Evolutionary conservation across 2,888 invertebrate species (phyloP).

Genomic region (Lymantria monacha): DNA sequence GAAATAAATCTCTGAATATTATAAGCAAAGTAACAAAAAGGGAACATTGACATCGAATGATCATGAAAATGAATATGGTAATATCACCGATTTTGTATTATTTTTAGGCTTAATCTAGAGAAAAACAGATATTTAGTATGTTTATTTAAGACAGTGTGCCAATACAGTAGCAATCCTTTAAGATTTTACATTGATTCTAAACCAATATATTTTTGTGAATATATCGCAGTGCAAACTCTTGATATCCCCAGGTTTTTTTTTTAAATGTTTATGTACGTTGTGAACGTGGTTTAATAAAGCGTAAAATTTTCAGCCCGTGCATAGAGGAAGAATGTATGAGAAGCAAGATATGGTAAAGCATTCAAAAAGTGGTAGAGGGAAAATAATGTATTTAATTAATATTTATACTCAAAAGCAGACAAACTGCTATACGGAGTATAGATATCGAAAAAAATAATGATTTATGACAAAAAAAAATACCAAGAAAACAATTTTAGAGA

Average conservation of each 20-base stretch:
- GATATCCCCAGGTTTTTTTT: slow-evolving; percentile 63
- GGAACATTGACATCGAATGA: slow-evolving; percentile 62
- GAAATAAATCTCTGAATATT: slow-evolving; percentile 71
- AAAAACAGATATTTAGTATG: slow-evolving; percentile 48
- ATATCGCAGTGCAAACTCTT: slow-evolving; percentile 70
- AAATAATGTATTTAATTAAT: slow-evolving; percentile 54
- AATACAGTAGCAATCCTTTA: slow-evolving; percentile 41
- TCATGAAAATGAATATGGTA: slow-evolving; percentile 62
- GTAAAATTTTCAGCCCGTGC: slow-evolving; percentile 78
- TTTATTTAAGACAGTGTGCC: slow-evolving; percentile 59
- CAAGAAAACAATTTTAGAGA: slow-evolving; percentile 44
- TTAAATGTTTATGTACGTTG: slow-evolving; percentile 68
- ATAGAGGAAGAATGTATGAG: slow-evolving; percentile 74
- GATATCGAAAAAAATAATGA: slow-evolving; percentile 64
- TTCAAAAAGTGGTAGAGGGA: slow-evolving; percentile 73
- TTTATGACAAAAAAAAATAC: slow-evolving; percentile 53
- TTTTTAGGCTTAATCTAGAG: slow-evolving; percentile 51
- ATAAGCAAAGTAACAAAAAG: slow-evolving; percentile 72
- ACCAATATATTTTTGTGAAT: slow-evolving; percentile 60
- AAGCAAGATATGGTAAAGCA: slow-evolving; percentile 80
- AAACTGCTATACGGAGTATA: slow-evolving; percentile 49
- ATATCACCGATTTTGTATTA: slow-evolving; percentile 47
- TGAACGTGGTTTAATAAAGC: slow-evolving; percentile 75
- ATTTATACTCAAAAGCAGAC: slow-evolving; percentile 55
- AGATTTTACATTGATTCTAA: slow-evolving; percentile 52